Evolutionary conservation across 1,140 invertebrate species (phyloP).

Genomic region (Acromyrmex heyeri): DNA sequence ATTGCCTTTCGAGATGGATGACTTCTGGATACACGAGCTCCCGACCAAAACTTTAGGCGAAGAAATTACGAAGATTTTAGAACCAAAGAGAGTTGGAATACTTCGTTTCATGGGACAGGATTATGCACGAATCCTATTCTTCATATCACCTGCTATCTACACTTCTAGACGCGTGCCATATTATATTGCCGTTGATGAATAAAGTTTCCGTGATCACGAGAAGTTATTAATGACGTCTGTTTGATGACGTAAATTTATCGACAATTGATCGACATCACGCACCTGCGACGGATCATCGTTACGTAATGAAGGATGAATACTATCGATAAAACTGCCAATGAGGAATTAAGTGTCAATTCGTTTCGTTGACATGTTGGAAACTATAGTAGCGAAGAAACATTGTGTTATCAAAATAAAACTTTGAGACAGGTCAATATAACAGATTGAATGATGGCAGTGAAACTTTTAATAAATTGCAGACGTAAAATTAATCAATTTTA

Average conservation of each 20-base stretch:
- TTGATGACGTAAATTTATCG: conserved; percentile 35
- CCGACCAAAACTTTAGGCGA: conserved; percentile 26
- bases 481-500: not conserved
- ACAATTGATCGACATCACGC: conserved; percentile 44
- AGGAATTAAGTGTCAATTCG: conserved; percentile 8
- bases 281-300: conserved; percentile 39
- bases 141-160: not conserved
- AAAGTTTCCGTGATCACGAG: conserved; percentile 21
- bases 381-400: not conserved
- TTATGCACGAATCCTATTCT: conserved; percentile 5
- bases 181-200: not conserved
- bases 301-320: conserved; percentile 10
- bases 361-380: conserved; percentile 6
- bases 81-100: not conserved
- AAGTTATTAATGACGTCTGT: conserved; percentile 25
- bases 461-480: not conserved
- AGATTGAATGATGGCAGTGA: not conserved
- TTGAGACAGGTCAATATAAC: not conserved
- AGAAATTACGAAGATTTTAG: conserved; percentile 38
- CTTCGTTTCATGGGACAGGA: conserved; percentile 4
- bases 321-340: conserved; percentile 21
- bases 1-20: conserved; percentile 76
- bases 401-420: conserved; percentile 10
- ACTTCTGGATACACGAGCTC: conserved; percentile 50
- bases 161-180: not conserved